Evolutionary conservation across 2,888 invertebrate genomes (phyloP).

Genomic region (Microchrysa polita): DNA sequence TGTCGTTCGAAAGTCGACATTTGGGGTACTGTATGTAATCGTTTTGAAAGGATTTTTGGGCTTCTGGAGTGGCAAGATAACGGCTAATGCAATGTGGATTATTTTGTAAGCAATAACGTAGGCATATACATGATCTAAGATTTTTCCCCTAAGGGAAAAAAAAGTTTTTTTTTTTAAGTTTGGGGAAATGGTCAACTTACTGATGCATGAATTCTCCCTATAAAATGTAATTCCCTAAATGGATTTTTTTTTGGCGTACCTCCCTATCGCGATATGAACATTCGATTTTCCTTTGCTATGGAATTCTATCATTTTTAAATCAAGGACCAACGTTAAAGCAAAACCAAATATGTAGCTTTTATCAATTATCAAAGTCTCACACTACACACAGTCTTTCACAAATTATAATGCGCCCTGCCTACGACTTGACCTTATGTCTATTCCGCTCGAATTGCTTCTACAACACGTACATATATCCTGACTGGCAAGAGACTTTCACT

Average conservation of each 20-base stretch:
- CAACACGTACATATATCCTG: neutral
- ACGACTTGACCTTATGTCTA: slow-evolving; percentile 1
- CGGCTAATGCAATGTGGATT: no score
- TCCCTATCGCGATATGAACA: neutral
- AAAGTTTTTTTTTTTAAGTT: no score
- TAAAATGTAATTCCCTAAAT: slow-evolving; percentile 6
- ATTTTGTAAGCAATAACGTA: no score
- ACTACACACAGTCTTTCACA: neutral
- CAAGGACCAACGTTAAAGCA: neutral
- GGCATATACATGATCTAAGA: no score
- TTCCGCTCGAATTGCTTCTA: neutral
- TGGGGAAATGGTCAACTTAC: neutral
- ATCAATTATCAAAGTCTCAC: neutral
- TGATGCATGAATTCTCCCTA: neutral
- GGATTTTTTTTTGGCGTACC: neutral
- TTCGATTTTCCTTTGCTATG: neutral
- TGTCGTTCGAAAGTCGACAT: no score
- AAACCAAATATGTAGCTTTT: neutral
- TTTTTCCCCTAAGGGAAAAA: no score
- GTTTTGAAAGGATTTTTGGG: neutral
- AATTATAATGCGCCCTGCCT: neutral
- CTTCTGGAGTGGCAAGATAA: no score
- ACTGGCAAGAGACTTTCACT: slow-evolving; percentile 15
- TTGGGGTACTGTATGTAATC: no score
- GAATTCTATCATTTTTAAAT: slow-evolving; percentile 1